Base-by-base conservation (phyloP, 2,113 vertebrate genomes). In the Uropsilus gracilis region DNA sequence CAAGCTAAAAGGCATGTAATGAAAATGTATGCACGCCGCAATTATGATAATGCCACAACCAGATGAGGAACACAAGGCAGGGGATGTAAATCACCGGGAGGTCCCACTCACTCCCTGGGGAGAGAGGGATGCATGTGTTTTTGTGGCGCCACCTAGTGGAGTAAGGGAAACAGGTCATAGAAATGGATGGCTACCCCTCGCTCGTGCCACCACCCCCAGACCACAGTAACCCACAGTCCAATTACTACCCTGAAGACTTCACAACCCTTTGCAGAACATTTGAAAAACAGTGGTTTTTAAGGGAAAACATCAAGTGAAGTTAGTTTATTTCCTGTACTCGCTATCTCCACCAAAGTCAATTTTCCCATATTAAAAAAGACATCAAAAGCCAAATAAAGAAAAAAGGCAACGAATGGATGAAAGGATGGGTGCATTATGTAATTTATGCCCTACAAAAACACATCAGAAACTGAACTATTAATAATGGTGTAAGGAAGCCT, bases 111-210 rank as follows among this genome's bases (percentile, higher is more conserved):
- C 44, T 88, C 5, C 85, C 4, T 8, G 0, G 34, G 34, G 18
- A 5, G 16, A 57, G 13, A 18, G 59, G 18, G 84, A 13, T 0
- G 44, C n/a, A 32, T 0, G 0, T 42, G 46, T 37, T 46, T 92
- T 26, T 34, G 39, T 30, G 69, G 34, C 55, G 83, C 94, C 89
- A 90, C 57, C 78, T 93, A 57, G 39, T 46, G 78, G 78, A 57
- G 22, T 18, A 59, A 32, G 44, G 30, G n/a, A 72, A 39, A 16
- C 1, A 1, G 61, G 14, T 57, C 57, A 66, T 39, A 53, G 44
- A 26, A 32, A n/a, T 4, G 46, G 50, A 32, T 26, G 73, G 22
- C 20, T 2, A 32, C 4, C 18, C 50, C 53, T 16, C 3, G 8
- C 28, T 20, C 44, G 11, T n/a, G 18, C 7, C n/a, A n/a, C 34